Evolutionary conservation across 2,888 invertebrate species (phyloP).

Genomic region (Orthonevra nobilis): DNA sequence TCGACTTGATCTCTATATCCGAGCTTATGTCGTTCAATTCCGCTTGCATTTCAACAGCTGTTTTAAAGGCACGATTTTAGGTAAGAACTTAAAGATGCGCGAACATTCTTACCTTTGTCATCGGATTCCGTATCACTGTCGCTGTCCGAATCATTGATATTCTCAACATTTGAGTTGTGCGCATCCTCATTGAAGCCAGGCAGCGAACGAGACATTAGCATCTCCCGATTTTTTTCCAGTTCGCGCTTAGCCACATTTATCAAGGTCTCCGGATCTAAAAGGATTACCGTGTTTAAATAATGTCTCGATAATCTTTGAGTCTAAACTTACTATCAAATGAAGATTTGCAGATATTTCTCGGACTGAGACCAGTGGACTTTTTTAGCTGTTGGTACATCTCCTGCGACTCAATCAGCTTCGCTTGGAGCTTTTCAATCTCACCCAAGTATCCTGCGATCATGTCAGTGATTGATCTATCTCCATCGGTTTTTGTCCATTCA

Average conservation of each 20-base stretch:
- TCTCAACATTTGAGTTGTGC: constrained; percentile 82
- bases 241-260: constrained; percentile 91
- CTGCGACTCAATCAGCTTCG: constrained; percentile 93
- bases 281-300: background rate
- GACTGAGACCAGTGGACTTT: constrained; percentile 77
- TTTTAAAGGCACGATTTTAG: background rate
- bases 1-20: constrained; percentile 96
- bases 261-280: constrained; percentile 80
- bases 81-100: background rate
- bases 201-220: constrained; percentile 78
- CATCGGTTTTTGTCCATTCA: constrained; percentile 76
- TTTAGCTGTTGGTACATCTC: constrained; percentile 88
- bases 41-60: constrained; percentile 84
- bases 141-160: constrained; percentile 82
- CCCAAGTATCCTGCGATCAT: constrained; percentile 91
- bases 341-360: constrained; percentile 62
- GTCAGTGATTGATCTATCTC: constrained; percentile 83
- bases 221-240: constrained; percentile 85
- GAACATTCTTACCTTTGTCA: constrained; percentile 80
- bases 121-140: constrained; percentile 83
- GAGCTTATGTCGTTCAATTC: constrained; percentile 94
- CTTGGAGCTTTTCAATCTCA: constrained; percentile 94
- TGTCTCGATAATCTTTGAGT: no score
- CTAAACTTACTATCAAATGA: constrained; percentile 73
- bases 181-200: constrained; percentile 81